Evolutionary conservation across 2,888 invertebrate species (phyloP).

Genomic region (Coecobrya sp.): DNA sequence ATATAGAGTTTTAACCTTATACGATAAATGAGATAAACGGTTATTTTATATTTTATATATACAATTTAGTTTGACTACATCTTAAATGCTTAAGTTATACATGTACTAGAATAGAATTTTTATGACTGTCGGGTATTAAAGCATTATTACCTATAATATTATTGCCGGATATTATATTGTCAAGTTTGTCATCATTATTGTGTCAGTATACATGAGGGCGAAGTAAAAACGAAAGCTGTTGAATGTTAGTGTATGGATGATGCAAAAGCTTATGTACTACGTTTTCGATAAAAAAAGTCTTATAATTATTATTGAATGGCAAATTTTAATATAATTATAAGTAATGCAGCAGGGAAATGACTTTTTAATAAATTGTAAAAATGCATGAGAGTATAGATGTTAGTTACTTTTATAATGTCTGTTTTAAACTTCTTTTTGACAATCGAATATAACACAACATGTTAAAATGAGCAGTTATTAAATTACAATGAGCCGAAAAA

Average conservation of each 20-base stretch:
- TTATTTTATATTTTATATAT: slow-evolving; percentile 31
- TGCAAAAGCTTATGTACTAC: neutral
- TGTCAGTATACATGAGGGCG: slow-evolving; percentile 3
- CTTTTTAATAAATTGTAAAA: slow-evolving; percentile 48
- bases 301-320: slow-evolving; percentile 15
- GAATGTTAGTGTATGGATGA: neutral
- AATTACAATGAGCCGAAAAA: neutral
- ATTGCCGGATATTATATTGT: slow-evolving; percentile 42
- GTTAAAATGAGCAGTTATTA: slow-evolving; percentile 21
- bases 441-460: slow-evolving; percentile 35
- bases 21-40: slow-evolving; percentile 32
- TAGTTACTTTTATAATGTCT: neutral
- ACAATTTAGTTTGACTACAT: neutral
- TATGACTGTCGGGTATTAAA: slow-evolving; percentile 23
- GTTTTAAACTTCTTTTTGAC: slow-evolving; percentile 51
- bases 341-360: slow-evolving; percentile 53
- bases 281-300: neutral
- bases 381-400: neutral
- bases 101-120: slow-evolving; percentile 1
- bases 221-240: neutral
- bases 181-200: slow-evolving; percentile 36
- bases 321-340: neutral
- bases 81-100: slow-evolving; percentile 46
- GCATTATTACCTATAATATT: neutral
- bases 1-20: slow-evolving; percentile 17